These are phyloP conservation scores for Smithornis capensis DNA, from an alignment of 2,113 vertebrate genomes.

Conservation along the genomic window DNA sequence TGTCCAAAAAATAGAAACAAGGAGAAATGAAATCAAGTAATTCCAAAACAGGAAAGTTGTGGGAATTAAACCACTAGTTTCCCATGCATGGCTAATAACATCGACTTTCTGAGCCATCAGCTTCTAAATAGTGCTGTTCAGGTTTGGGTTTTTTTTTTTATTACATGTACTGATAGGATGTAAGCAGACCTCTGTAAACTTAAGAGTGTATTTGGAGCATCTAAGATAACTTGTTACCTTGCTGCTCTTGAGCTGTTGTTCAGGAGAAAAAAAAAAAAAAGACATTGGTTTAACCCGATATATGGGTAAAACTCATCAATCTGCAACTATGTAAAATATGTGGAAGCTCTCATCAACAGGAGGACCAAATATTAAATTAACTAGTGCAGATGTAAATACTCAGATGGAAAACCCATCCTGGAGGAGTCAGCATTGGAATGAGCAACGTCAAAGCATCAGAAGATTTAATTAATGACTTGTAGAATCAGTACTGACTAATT, in stretches of 20 bases:
- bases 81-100: neutral
- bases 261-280: neutral
- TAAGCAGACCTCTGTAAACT: neutral
- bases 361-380: neutral
- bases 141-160: neutral
- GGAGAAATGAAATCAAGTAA: neutral
- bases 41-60: neutral
- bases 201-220: neutral
- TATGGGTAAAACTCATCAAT: neutral
- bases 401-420: neutral
- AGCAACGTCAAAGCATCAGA: neutral
- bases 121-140: neutral
- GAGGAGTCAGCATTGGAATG: accelerated
- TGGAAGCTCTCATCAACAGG: neutral
- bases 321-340: neutral
- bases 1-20: conserved; percentile 63
- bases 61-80: neutral
- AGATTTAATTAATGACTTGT: neutral
- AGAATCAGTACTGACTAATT: neutral
- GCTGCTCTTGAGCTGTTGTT: neutral
- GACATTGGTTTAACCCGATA: neutral
- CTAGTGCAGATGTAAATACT: neutral
- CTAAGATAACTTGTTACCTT: neutral
- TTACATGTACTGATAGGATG: neutral
- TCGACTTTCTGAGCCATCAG: neutral